Evolutionary conservation across 2,888 invertebrate species (phyloP).

Genomic region (Nemoura dubitans): DNA sequence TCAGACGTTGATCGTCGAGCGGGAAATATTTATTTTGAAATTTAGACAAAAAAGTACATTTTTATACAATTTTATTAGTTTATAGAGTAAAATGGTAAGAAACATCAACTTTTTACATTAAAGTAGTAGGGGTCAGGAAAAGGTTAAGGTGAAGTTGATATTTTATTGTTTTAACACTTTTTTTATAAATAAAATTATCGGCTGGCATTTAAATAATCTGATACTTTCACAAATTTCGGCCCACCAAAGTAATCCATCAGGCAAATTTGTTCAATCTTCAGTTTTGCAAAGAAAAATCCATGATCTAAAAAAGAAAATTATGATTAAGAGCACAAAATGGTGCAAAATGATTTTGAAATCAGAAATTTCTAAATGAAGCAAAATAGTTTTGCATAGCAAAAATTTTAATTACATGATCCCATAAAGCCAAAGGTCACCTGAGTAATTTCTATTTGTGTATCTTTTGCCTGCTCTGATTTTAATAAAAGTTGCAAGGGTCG

Average conservation of each 20-base stretch:
- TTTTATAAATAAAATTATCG: slow-evolving; percentile 24
- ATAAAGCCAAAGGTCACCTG: too few species aligned
- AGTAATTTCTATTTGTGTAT: too few species aligned
- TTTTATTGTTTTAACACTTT: too few species aligned
- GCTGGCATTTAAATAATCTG: slow-evolving; percentile 69
- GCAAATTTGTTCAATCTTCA: slow-evolving; percentile 76
- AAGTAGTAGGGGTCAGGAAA: too few species aligned
- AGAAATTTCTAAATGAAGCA: too few species aligned
- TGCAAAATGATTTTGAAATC: neutral
- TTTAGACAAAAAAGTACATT: too few species aligned
- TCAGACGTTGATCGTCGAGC: neutral
- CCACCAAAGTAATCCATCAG: slow-evolving; percentile 85
- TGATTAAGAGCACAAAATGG: neutral
- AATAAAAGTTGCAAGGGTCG: too few species aligned
- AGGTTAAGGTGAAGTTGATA: too few species aligned
- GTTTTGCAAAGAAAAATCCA: slow-evolving; percentile 54
- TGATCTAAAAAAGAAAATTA: slow-evolving; percentile 69
- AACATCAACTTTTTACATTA: too few species aligned
- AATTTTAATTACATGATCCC: too few species aligned
- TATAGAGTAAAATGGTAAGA: neutral
- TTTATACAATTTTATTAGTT: neutral
- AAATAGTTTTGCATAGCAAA: too few species aligned
- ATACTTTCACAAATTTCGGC: slow-evolving; percentile 70
- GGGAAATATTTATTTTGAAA: neutral
- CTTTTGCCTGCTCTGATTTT: too few species aligned